A percentile compares a stretch with the other conserved stretches of the same genome.
phyloP scores from a whole-genome alignment of 1,140 invertebrate species.

The Oreohelix idahoensis region DNA sequence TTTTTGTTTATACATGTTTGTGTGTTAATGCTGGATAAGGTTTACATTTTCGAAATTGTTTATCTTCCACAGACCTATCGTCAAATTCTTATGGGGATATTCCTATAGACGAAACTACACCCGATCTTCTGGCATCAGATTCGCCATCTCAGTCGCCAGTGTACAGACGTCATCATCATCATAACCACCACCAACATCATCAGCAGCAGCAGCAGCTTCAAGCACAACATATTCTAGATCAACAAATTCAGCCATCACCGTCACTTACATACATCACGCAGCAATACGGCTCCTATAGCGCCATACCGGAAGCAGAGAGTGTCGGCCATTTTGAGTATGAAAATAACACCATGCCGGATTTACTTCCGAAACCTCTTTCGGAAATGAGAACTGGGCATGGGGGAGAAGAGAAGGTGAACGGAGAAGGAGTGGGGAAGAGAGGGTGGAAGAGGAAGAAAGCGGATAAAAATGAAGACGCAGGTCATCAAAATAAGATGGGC shows the following conservation, averaged over 20 bases:
- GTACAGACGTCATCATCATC: not conserved
- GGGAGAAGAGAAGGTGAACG: not conserved
- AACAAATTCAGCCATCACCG: not conserved
- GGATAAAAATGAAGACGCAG: not conserved
- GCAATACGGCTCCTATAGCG: not conserved
- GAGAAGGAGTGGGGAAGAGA: not conserved
- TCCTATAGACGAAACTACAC: not conserved
- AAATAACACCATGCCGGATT: not conserved
- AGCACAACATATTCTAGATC: not conserved
- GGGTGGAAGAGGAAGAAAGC: slow-evolving; percentile 26
- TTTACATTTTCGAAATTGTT: too few relatives aligned
- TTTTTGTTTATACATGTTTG: too few relatives aligned
- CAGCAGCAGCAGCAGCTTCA: not conserved
- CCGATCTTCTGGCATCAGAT: not conserved
- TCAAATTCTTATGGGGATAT: not conserved
- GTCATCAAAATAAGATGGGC: not conserved
- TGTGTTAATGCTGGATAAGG: too few relatives aligned
- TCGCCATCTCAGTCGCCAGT: not conserved
- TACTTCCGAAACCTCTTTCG: not conserved
- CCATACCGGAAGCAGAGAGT: not conserved
- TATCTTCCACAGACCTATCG: not conserved
- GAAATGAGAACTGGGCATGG: not conserved
- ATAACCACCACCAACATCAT: slow-evolving; percentile 25
- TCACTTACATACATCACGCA: not conserved
- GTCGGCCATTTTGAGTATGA: not conserved